A percentile compares a stretch with the other conserved stretches of the same genome.
Conservation (phyloP, 1,140 invertebrate genomes). For the Gonatopus flavifemur region DNA sequence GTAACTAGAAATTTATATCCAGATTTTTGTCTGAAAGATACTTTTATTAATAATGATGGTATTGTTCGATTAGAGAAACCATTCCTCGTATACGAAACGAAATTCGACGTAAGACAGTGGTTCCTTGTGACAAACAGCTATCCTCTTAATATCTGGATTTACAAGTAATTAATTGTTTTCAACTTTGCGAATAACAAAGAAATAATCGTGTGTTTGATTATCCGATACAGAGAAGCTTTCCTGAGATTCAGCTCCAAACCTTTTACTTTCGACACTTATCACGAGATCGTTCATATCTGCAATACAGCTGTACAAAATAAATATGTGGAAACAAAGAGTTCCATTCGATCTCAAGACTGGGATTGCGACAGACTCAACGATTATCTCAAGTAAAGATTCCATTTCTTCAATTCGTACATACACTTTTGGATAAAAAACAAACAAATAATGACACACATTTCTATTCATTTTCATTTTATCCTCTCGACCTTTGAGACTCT, state of each 20-base stretch:
- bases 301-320: slow-evolving; percentile 90
- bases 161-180: slow-evolving; percentile 60
- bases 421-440: too few relatives aligned
- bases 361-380: slow-evolving; percentile 73
- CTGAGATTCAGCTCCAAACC: slow-evolving; percentile 87
- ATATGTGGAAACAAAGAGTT: slow-evolving; percentile 74
- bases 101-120: slow-evolving; percentile 89
- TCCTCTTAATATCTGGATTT: slow-evolving; percentile 87
- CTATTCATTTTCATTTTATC: too few relatives aligned
- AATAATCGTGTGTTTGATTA: slow-evolving; percentile 3
- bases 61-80: slow-evolving; percentile 70
- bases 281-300: slow-evolving; percentile 88
- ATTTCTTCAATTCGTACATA: too few relatives aligned
- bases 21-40: neutral
- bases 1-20: slow-evolving; percentile 57
- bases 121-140: slow-evolving; percentile 83
- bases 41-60: neutral
- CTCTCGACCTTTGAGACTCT: too few relatives aligned
- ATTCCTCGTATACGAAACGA: slow-evolving; percentile 80
- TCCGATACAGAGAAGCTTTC: slow-evolving; percentile 71
- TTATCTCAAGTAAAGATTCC: slow-evolving; percentile 67
- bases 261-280: slow-evolving; percentile 78
- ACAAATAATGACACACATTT: too few relatives aligned
- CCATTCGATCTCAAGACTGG: slow-evolving; percentile 86
- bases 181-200: neutral